These are phyloP conservation scores for Atrichornis clamosus DNA, from an alignment of 2,113 vertebrate genomes.

Conservation along the genomic window DNA sequence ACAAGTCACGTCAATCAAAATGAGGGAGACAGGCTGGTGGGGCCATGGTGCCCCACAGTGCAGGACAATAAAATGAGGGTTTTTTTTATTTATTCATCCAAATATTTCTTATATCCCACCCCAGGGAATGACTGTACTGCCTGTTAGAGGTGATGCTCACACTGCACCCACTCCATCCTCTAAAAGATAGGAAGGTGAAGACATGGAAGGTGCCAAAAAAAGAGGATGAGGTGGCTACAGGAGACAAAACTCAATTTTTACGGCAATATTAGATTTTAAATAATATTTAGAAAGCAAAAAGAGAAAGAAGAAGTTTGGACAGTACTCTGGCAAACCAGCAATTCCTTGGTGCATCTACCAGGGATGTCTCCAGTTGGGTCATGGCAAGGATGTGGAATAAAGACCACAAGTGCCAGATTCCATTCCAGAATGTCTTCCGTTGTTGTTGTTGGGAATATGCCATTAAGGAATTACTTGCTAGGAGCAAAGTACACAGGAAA, in stretches of 20 bases:
- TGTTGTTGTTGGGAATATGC: neutral
- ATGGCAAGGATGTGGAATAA: neutral
- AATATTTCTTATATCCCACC: neutral
- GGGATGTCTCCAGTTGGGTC: neutral
- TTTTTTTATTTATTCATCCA: neutral
- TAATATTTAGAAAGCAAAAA: neutral
- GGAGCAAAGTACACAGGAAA: neutral
- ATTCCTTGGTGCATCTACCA: neutral
- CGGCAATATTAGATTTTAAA: neutral
- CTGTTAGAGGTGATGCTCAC: neutral
- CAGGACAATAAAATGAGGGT: neutral
- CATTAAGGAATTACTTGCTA: slow-evolving; percentile 23
- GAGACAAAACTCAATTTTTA: neutral
- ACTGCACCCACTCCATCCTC: neutral
- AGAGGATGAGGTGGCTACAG: neutral
- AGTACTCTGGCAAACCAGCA: neutral
- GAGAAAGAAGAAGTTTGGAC: neutral
- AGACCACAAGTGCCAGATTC: neutral
- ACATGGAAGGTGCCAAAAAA: neutral
- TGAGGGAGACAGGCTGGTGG: accelerated
- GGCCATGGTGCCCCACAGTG: too few species aligned
- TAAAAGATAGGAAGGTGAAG: neutral
- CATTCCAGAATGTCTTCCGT: neutral
- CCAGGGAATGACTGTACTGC: neutral
- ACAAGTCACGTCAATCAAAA: accelerated